A percentile compares a stretch with the other conserved stretches of the same genome.
These are phyloP conservation scores for Nycteola revayana DNA, from an alignment of 2,888 invertebrate species.

Conservation along the genomic window DNA sequence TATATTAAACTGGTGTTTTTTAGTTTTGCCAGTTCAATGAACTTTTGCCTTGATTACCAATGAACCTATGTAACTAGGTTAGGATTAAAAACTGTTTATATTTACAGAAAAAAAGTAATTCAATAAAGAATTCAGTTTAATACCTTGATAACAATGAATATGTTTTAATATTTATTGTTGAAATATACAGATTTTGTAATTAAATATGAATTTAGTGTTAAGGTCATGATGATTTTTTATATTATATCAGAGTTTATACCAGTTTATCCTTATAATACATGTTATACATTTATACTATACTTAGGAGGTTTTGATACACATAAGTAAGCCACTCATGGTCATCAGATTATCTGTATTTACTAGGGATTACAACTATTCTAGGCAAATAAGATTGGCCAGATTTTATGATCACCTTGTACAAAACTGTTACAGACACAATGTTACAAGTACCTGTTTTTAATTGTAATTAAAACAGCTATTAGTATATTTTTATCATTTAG, in stretches of 20 bases:
- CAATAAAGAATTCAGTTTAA: too few relatives aligned
- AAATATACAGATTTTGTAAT: too few relatives aligned
- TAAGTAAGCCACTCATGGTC: conserved; percentile 9
- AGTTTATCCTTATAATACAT: conserved; percentile 4
- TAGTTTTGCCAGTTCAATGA: conserved; percentile 37
- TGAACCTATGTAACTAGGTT: conserved; percentile 31
- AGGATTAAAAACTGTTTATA: conserved; percentile 28
- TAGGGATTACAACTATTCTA: background rate
- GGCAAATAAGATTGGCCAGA: background rate
- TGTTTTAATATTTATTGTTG: too few relatives aligned
- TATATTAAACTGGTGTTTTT: conserved; percentile 7
- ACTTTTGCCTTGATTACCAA: conserved; percentile 35
- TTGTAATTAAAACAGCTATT: too few relatives aligned
- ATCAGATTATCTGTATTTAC: background rate
- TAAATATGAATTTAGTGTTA: too few relatives aligned
- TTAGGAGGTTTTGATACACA: conserved; percentile 2
- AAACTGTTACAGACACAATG: too few relatives aligned
- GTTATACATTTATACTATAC: conserved; percentile 2
- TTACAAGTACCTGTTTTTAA: too few relatives aligned
- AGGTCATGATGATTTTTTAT: too few relatives aligned
- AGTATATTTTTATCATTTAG: too few relatives aligned
- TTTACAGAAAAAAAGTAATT: too few relatives aligned
- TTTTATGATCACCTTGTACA: too few relatives aligned
- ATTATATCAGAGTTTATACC: background rate
- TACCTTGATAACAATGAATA: too few relatives aligned